Evolutionary conservation across 1,140 invertebrate species (phyloP).

Genomic region (Manduca sexta): DNA sequence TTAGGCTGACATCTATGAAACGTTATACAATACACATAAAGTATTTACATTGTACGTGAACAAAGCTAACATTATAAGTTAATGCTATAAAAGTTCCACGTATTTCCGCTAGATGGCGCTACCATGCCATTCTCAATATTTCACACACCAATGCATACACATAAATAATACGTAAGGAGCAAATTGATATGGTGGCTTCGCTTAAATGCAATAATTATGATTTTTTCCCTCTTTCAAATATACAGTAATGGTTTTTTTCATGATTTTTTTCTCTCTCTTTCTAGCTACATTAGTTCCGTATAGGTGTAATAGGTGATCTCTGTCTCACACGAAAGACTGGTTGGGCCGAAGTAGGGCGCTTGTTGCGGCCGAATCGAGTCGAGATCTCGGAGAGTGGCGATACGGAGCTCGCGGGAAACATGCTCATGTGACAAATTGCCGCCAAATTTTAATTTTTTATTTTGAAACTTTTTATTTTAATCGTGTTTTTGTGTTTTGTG

Average conservation of each 20-base stretch:
- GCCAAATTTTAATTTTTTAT: conserved; percentile 47
- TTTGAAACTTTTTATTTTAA: conserved; percentile 45
- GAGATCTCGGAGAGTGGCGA: conserved; percentile 65
- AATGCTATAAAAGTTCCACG: neutral
- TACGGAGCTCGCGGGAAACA: conserved; percentile 59
- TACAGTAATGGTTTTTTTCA: neutral
- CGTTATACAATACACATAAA: too few species aligned
- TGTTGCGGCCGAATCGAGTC: conserved; percentile 47
- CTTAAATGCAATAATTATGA: too few species aligned
- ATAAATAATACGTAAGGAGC: too few species aligned
- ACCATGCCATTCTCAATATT: neutral
- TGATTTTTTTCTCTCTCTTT: conserved; percentile 15
- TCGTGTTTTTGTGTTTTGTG: conserved; percentile 42
- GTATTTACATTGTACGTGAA: too few species aligned
- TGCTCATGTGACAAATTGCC: conserved; percentile 64
- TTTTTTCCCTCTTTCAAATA: neutral
- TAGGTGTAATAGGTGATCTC: conserved; percentile 31
- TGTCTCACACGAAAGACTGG: conserved; percentile 46
- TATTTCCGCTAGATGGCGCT: conserved; percentile 15
- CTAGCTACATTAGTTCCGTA: conserved; percentile 3
- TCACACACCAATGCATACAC: too few species aligned
- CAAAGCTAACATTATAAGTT: too few species aligned
- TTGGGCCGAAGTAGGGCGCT: conserved; percentile 63
- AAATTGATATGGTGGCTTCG: too few species aligned
- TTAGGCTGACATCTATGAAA: too few species aligned